phyloP scores from a whole-genome alignment of 2,888 invertebrate species.

The Bembecia ichneumoniformis region DNA sequence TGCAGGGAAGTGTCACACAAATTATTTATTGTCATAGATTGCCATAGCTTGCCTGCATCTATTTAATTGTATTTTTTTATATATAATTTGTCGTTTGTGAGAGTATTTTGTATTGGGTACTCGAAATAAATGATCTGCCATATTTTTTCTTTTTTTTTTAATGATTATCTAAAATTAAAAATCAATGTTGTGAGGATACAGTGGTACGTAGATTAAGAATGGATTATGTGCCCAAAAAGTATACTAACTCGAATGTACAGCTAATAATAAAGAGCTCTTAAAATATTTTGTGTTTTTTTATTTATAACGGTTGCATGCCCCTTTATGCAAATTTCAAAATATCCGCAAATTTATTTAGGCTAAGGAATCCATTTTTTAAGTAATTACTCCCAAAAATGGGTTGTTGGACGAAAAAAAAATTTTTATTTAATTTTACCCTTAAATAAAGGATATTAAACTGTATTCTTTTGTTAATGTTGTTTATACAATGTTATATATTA shows the following conservation, averaged over 20 bases:
- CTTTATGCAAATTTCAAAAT: background rate
- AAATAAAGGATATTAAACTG: too few relatives aligned
- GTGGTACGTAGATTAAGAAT: constrained; percentile 64
- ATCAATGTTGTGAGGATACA: constrained; percentile 48
- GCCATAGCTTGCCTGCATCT: constrained; percentile 71
- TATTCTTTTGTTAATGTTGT: too few relatives aligned
- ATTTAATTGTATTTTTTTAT: constrained; percentile 61
- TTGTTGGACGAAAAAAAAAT: too few relatives aligned
- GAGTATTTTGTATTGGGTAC: constrained; percentile 64
- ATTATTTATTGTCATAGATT: constrained; percentile 62
- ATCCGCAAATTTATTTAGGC: background rate
- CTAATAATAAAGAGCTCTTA: constrained; percentile 72
- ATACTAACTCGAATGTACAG: constrained; percentile 74
- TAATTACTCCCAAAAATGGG: background rate
- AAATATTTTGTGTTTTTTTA: constrained; percentile 30
- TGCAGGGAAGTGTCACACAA: constrained; percentile 66
- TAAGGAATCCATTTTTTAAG: background rate
- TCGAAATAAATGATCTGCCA: constrained; percentile 71
- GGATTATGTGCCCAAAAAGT: constrained; percentile 70
- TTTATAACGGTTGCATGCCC: background rate
- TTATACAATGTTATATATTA: too few relatives aligned
- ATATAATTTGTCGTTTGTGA: constrained; percentile 50
- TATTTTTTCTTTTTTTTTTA: constrained; percentile 62
- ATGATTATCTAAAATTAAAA: constrained; percentile 54
- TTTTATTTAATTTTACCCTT: too few relatives aligned